Conservation (phyloP, 2,797 vertebrate species). For the Hydrophis major region DNA sequence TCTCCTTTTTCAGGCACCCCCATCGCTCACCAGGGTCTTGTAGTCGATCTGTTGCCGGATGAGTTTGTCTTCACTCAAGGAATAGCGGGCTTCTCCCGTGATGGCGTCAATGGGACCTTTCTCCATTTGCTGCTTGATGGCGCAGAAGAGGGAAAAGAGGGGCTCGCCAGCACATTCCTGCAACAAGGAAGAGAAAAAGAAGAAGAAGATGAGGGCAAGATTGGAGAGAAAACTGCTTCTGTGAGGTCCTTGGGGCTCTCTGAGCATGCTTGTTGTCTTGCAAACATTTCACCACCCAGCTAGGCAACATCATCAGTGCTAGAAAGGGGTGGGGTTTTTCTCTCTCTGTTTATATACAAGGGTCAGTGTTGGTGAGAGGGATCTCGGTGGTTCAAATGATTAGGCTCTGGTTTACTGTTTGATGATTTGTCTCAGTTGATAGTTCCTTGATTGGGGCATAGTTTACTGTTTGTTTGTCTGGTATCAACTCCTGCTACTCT, state of each 20-base stretch:
- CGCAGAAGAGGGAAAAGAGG: slow-evolving; percentile 94
- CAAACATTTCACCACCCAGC: background rate
- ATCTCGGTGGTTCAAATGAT: background rate
- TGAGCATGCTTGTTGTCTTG: background rate
- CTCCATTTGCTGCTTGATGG: slow-evolving; percentile 99
- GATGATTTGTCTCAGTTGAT: background rate
- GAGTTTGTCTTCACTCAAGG: slow-evolving; percentile 96
- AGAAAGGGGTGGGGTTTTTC: background rate
- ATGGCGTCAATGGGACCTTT: slow-evolving; percentile 97
- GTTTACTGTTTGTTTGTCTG: background rate
- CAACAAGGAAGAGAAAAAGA: background rate
- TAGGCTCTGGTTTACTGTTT: background rate
- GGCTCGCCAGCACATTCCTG: slow-evolving; percentile 97
- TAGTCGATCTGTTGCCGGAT: slow-evolving; percentile 99
- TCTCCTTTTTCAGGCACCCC: background rate
- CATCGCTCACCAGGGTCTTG: slow-evolving; percentile 89
- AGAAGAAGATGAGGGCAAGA: background rate
- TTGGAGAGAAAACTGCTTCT: too few species aligned
- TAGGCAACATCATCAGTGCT: background rate
- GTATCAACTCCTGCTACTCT: background rate
- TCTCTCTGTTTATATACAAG: background rate
- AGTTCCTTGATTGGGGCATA: background rate
- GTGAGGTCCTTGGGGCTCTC: too few species aligned
- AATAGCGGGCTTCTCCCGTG: slow-evolving; percentile 95
- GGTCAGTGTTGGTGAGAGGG: background rate